phyloP scores from a whole-genome alignment of 1,140 invertebrate species.

The Diorhabda sublineata region DNA sequence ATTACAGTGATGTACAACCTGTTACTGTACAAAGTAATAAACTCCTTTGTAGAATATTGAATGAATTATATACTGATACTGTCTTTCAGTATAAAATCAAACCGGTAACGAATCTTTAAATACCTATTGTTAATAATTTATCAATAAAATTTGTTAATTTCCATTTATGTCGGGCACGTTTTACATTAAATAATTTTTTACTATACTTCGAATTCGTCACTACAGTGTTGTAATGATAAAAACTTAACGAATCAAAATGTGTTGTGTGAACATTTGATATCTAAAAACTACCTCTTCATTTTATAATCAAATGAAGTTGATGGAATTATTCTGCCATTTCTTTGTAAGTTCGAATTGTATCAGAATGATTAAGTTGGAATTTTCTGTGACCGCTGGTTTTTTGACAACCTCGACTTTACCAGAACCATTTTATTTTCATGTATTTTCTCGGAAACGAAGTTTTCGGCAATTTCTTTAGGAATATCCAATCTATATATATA shows the following conservation, averaged over 20 bases:
- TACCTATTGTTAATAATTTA: constrained; percentile 8
- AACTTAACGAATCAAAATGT: neutral
- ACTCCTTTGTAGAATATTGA: constrained; percentile 20
- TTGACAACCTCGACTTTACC: too few species aligned
- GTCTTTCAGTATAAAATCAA: constrained; percentile 5
- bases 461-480: too few species aligned
- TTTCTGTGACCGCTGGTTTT: too few species aligned
- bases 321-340: neutral
- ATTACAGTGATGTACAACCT: constrained; percentile 23
- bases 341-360: neutral
- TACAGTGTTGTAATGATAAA: neutral
- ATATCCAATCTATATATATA: too few species aligned
- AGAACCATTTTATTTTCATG: too few species aligned
- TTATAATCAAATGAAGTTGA: neutral
- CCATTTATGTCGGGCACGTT: constrained; percentile 3
- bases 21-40: constrained; percentile 22
- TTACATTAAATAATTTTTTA: constrained; percentile 3
- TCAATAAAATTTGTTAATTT: constrained; percentile 12
- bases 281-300: neutral
- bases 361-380: too few species aligned
- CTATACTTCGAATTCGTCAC: neutral
- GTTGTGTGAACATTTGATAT: neutral
- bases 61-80: constrained; percentile 18
- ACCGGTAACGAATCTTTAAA: constrained; percentile 14
- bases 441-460: too few species aligned